These are phyloP conservation scores for Cremastinae sp. DNA, from an alignment of 2,888 invertebrate species.

Conservation along the genomic window DNA sequence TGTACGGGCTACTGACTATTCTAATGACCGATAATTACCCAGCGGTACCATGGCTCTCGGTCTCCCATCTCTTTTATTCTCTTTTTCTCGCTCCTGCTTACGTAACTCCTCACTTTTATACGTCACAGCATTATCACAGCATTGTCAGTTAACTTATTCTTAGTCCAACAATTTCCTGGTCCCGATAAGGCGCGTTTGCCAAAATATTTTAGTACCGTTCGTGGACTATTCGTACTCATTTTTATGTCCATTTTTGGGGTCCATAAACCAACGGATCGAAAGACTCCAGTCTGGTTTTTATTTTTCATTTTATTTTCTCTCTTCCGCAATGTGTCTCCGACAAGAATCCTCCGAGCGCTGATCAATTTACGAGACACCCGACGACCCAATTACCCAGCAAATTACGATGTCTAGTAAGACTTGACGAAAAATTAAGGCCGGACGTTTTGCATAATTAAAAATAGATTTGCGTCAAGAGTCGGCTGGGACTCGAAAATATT, in stretches of 20 bases:
- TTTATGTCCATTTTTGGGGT: background rate
- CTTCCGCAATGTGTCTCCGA: background rate
- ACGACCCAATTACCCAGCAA: conserved; percentile 3
- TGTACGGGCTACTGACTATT: conserved; percentile 64
- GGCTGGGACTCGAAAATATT: background rate
- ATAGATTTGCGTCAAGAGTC: background rate
- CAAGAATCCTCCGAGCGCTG: conserved; percentile 3
- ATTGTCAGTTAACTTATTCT: conserved; percentile 57
- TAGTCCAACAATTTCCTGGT: conserved; percentile 40
- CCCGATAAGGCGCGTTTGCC: conserved; percentile 8
- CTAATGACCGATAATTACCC: conserved; percentile 74
- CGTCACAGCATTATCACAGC: too few relatives aligned
- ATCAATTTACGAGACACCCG: background rate
- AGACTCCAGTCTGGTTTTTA: too few relatives aligned
- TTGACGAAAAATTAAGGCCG: background rate
- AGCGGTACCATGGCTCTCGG: conserved; percentile 32
- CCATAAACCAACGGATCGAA: too few relatives aligned
- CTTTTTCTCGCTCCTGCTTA: conserved; percentile 40
- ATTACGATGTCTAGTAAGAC: background rate
- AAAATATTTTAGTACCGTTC: conserved; percentile 15
- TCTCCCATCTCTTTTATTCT: background rate
- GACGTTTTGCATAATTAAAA: background rate
- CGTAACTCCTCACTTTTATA: conserved; percentile 35
- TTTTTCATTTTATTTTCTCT: conserved; percentile 7
- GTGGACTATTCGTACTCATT: background rate